Percentiles rank a stretch among this genome's conserved stretches.
phyloP scores from a whole-genome alignment of 2,797 vertebrate species.

The Hydrocynus forskahlii region DNA sequence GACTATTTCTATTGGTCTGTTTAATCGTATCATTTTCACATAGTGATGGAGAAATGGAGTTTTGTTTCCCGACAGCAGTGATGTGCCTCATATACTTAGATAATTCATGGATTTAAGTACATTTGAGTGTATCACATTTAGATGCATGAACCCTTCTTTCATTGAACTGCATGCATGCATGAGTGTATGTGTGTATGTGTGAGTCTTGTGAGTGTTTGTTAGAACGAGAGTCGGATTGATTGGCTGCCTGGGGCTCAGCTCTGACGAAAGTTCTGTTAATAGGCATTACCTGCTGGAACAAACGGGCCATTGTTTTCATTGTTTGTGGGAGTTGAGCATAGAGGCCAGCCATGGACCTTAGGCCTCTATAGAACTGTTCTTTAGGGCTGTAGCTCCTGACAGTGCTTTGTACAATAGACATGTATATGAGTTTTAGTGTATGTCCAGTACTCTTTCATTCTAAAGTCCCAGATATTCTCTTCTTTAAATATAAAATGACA shows the following conservation, averaged over 20 bases:
- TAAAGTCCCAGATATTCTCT: background rate
- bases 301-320: slow-evolving; percentile 42
- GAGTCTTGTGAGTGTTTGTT: background rate
- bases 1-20: background rate
- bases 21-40: no score
- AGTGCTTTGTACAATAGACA: background rate
- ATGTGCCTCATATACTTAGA: no score
- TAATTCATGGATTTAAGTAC: background rate
- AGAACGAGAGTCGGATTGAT: background rate
- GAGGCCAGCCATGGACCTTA: background rate
- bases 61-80: no score
- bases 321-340: slow-evolving; percentile 30
- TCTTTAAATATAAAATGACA: no score
- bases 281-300: slow-evolving; percentile 36
- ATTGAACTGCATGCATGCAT: background rate
- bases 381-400: background rate
- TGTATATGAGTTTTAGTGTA: no score
- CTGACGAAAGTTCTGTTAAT: background rate
- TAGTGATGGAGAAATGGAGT: no score
- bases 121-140: background rate
- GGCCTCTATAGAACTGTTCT: background rate
- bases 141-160: background rate
- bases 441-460: background rate
- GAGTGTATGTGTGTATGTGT: background rate
- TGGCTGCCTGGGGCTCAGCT: background rate